Evolutionary conservation across 2,888 invertebrate genomes (phyloP).

Genomic region (Epirrhoe tristata): DNA sequence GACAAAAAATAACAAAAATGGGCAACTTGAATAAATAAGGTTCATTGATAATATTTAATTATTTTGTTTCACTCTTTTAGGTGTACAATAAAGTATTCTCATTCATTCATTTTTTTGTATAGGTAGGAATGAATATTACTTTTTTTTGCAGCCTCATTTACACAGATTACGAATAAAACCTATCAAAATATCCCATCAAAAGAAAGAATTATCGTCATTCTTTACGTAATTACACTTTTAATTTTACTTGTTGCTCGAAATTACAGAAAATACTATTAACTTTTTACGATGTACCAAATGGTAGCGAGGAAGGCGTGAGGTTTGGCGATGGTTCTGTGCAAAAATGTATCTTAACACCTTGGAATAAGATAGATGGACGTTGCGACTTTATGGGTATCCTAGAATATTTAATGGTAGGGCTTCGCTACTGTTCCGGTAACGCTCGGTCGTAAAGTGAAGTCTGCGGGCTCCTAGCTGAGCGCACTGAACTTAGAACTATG

Average conservation of each 20-base stretch:
- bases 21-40: too few relatives aligned
- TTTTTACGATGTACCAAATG: conserved; percentile 82
- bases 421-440: conserved; percentile 69
- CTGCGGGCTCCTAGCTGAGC: conserved; percentile 56
- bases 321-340: conserved; percentile 44
- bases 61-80: too few relatives aligned
- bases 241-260: conserved; percentile 80
- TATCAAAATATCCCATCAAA: conserved; percentile 28
- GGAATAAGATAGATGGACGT: conserved; percentile 52
- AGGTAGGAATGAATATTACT: too few relatives aligned
- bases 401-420: conserved; percentile 77
- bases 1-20: too few relatives aligned
- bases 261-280: conserved; percentile 74
- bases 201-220: conserved; percentile 50
- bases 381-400: conserved; percentile 69
- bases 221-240: conserved; percentile 72
- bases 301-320: conserved; percentile 63
- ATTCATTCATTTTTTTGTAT: too few relatives aligned
- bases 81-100: too few relatives aligned
- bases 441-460: conserved; percentile 71
- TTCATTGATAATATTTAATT: too few relatives aligned
- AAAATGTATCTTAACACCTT: conserved; percentile 53
- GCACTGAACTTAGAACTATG: conserved; percentile 39
- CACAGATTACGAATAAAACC: not conserved
- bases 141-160: not conserved